These are phyloP conservation scores for Drosophila trichaetosa DNA, from an alignment of 2,888 invertebrate species.

Conservation along the genomic window DNA sequence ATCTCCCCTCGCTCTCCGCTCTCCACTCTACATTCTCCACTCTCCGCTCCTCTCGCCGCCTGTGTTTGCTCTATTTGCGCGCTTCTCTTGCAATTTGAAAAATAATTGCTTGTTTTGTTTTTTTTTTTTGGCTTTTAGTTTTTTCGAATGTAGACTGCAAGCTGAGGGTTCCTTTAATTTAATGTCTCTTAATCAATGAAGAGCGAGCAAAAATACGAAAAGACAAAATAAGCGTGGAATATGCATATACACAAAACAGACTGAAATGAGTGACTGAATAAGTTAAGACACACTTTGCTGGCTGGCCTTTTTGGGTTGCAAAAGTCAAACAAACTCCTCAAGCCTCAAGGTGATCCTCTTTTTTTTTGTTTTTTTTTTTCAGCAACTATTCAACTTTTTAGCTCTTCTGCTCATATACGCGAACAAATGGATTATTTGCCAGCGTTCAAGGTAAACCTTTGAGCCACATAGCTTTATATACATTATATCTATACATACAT, in stretches of 20 bases:
- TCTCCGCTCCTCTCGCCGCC: neutral
- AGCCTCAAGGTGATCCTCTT: conserved; percentile 61
- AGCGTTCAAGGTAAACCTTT: conserved; percentile 37
- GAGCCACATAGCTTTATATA: conserved; percentile 7
- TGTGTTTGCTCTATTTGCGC: conserved; percentile 20
- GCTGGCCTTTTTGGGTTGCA: conserved; percentile 49
- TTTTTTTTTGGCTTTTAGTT: neutral
- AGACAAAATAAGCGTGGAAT: conserved; percentile 1
- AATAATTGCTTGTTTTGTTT: conserved; percentile 26
- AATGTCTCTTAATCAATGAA: conserved; percentile 24
- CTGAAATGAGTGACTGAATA: conserved; percentile 20
- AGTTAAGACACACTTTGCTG: conserved; percentile 15
- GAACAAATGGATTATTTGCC: conserved; percentile 31
- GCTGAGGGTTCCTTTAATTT: conserved; percentile 13
- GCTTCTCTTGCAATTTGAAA: conserved; percentile 40
- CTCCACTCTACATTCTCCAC: neutral
- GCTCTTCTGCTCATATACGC: conserved; percentile 21
- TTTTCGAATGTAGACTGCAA: conserved; percentile 1
- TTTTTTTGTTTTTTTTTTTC: neutral
- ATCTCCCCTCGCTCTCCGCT: neutral
- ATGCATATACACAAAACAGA: conserved; percentile 1
- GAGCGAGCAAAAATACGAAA: neutral
- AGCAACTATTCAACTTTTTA: conserved; percentile 40
- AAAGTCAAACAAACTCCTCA: conserved; percentile 52
- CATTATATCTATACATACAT: neutral